Evolutionary conservation across 2,113 vertebrate genomes (phyloP), one percentile per base, ranked within the genome.

Genomic region (Scytalopus superciliaris): DNA sequence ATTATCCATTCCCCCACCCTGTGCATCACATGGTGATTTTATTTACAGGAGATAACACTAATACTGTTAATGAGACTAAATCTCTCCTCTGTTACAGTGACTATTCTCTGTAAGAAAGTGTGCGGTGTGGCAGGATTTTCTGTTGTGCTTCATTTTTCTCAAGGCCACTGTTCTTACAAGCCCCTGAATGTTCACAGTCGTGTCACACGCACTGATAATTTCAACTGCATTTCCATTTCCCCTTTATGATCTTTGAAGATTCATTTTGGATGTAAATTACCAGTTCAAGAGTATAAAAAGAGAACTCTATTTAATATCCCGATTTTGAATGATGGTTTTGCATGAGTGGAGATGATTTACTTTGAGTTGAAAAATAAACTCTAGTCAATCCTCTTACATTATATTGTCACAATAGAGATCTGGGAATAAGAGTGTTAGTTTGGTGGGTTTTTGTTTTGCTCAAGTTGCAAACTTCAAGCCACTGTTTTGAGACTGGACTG

Each of bases 261-360:
- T 66, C 33, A 39, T 91, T 97, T 87, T 72, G 82, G 72, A 70
- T 85, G 47, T 84, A 95, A 95, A 76, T 94, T 56, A 80, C 72
- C 67, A 72, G 35, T 92, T 93, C 77, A 90, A 12, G 73, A 87
- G 30, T 47, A 63, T 78, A 80, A 83, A 94, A 69, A 86, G 23
- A 84, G 83, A 78, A 83, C 40, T 40, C 49, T 86, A 15, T 84
- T 84, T 90, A 76, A 81, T 76, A n/a, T 75, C 94, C 35, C 35
- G 19, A 35, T 57, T 59, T 10, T 84, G 85, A 87, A 35, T 95
- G 93, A 73, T 4, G 25, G 67, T 23, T 92, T 93, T 80, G 42
- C 50, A 49, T 63, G 64, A 90, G 76, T 80, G 89, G 31, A 47
- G 63, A 55, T 91, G 70, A 86, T 90, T 89, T 60, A 82, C 55